phyloP scores from a whole-genome alignment of 2,113 vertebrate genomes.

The Hyaena hyaena region DNA sequence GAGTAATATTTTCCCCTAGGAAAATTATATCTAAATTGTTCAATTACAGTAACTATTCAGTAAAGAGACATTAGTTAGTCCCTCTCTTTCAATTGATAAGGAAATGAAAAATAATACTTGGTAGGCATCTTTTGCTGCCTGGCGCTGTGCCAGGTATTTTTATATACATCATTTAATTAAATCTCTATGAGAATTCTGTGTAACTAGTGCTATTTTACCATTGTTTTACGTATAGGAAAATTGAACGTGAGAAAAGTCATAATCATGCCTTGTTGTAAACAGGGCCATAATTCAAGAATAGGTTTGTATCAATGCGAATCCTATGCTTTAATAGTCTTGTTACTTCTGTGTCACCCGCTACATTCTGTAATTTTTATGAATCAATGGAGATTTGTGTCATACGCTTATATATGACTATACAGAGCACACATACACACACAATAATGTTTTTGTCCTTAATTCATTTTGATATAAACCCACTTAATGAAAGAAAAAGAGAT shows the following conservation, averaged over 20 bases:
- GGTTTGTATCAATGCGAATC: not conserved
- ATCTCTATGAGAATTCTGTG: not conserved
- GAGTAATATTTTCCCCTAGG: not conserved
- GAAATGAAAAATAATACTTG: constrained; percentile 10
- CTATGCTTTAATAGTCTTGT: not conserved
- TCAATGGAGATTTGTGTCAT: not conserved
- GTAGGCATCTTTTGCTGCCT: not conserved
- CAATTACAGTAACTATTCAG: not conserved
- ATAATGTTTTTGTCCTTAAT: not conserved
- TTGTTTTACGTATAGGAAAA: not conserved
- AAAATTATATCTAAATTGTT: constrained; percentile 2
- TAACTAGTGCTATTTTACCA: not conserved
- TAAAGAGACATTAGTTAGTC: not conserved
- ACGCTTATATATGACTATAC: not conserved
- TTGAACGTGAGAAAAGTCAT: not conserved
- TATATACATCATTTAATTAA: not conserved
- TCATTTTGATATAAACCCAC: not conserved
- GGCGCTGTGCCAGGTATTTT: not conserved
- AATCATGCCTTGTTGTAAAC: not conserved
- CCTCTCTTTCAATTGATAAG: not conserved
- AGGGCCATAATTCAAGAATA: not conserved
- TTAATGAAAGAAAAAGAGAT: not conserved
- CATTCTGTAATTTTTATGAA: not conserved
- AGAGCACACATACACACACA: not conserved
- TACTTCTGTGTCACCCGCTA: not conserved